Evolutionary conservation across 2,888 invertebrate genomes (phyloP).

Genomic region (Drosophila nr. fundita): DNA sequence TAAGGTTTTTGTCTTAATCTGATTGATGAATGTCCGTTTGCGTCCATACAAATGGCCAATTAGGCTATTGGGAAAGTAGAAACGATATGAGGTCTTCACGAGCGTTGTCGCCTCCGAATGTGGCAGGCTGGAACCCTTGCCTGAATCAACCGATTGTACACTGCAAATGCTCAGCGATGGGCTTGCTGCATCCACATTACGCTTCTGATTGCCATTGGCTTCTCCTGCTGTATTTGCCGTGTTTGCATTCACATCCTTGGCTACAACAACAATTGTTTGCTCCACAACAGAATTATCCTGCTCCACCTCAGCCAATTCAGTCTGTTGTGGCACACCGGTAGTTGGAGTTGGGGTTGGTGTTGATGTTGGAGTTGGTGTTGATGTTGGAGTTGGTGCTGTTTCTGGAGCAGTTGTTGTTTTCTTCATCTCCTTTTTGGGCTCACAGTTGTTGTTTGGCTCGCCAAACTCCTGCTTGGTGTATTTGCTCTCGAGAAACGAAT

Average conservation of each 20-base stretch:
- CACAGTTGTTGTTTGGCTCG: slow-evolving; percentile 76
- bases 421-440: slow-evolving; percentile 31
- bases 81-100: slow-evolving; percentile 86
- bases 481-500: slow-evolving; percentile 83
- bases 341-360: not conserved
- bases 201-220: slow-evolving; percentile 69
- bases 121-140: slow-evolving; percentile 84
- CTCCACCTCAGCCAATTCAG: slow-evolving; percentile 27
- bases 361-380: not conserved
- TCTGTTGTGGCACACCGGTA: slow-evolving; percentile 20
- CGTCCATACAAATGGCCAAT: slow-evolving; percentile 95
- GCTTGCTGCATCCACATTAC: slow-evolving; percentile 85
- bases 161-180: slow-evolving; percentile 87
- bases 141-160: slow-evolving; percentile 84
- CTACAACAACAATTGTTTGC: slow-evolving; percentile 26
- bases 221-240: not conserved
- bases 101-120: slow-evolving; percentile 81
- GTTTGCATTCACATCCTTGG: slow-evolving; percentile 20
- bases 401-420: not conserved
- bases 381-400: not conserved
- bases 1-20: slow-evolving; percentile 91
- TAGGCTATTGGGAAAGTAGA: slow-evolving; percentile 90
- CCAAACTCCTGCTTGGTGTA: slow-evolving; percentile 76
- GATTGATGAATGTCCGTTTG: slow-evolving; percentile 92
- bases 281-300: slow-evolving; percentile 20